These are phyloP conservation scores for Chrysaora quinquecirrha DNA, from an alignment of 30 jellyfish, hydroid and myxozoan species.

Conservation along the genomic window DNA sequence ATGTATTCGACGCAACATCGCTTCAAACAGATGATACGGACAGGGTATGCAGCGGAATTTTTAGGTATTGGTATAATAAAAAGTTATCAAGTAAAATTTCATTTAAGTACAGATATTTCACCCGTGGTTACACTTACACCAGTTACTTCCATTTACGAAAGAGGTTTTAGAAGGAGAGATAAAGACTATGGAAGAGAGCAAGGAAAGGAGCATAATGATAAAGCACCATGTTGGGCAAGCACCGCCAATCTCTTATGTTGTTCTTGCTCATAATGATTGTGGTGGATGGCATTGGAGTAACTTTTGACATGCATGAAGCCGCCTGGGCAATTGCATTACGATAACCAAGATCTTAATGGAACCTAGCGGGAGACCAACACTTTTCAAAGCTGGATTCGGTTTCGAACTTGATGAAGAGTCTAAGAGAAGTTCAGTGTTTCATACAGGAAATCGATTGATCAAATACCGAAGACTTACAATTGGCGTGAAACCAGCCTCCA, in stretches of 20 bases:
- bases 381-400: conserved; percentile 11
- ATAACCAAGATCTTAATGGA: not conserved
- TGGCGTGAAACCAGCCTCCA: conserved; percentile 1
- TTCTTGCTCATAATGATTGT: not conserved
- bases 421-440: not conserved
- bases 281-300: not conserved
- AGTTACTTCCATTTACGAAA: not conserved
- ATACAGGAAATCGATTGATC: not conserved
- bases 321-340: not conserved
- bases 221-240: not conserved
- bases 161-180: not conserved
- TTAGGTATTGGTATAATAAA: not conserved
- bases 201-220: too few relatives aligned
- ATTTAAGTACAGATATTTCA: not conserved
- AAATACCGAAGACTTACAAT: not conserved
- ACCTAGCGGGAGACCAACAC: conserved; percentile 18
- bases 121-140: not conserved
- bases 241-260: not conserved
- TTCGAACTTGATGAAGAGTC: conserved; percentile 5
- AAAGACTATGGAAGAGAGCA: not conserved
- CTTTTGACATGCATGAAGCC: not conserved
- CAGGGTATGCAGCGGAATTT: not conserved
- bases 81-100: not conserved
- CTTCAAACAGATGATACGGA: not conserved
- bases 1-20: not conserved